Evolutionary conservation across 2,113 vertebrate species (phyloP), one percentile per base, ranked within the genome.

Genomic region (Lasiurus borealis): DNA sequence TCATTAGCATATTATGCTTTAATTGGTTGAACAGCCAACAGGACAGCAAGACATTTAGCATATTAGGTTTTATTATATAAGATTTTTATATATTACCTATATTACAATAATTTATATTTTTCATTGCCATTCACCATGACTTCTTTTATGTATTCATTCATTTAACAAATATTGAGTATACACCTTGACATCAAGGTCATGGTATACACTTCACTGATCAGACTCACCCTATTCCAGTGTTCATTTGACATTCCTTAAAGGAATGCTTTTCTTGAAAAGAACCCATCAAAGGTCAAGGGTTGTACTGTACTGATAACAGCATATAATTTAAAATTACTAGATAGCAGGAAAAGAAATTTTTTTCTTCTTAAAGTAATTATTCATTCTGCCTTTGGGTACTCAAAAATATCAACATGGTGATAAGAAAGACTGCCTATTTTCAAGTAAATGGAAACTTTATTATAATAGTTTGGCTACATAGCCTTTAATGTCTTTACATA

Each of bases 201-300:
- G 0, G 16, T n/a, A 10, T 27, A 3, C 12, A 25, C 68, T 52
- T 91, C 78, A 80, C 69, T 89, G 31, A 8, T 66, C 54, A 8
- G 15, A 57, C 18, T 71, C 66, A 81, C 25, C 21, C 6, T 59
- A 0, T 54, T 48, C 50, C 40, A 76, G 18, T 8, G 15, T 69
- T 78, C 50, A 8, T 25, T 90, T 73, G 50, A 46, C 40, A 36
- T 84, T 72, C 57, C 44, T 83, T 34, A 68, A 78, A 54, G 27
- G 21, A 88, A 68, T 54, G 19, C 92, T 21, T 82, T 73, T 78
- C 54, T 94, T 83, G 40, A 73, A 12, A 88, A 75, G 19, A 73
- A 4, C 23, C 12, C 2, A 44, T 68, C 52, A 86, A 71, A 80
- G 12, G n/a, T 81, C 76, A 72, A 84, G 44, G 21, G 25, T 11